Percentiles rank a stretch among this genome's conserved stretches.
These are phyloP conservation scores for Platorchestia sp. DNA, from an alignment of 1,140 invertebrate genomes.

Conservation along the genomic window DNA sequence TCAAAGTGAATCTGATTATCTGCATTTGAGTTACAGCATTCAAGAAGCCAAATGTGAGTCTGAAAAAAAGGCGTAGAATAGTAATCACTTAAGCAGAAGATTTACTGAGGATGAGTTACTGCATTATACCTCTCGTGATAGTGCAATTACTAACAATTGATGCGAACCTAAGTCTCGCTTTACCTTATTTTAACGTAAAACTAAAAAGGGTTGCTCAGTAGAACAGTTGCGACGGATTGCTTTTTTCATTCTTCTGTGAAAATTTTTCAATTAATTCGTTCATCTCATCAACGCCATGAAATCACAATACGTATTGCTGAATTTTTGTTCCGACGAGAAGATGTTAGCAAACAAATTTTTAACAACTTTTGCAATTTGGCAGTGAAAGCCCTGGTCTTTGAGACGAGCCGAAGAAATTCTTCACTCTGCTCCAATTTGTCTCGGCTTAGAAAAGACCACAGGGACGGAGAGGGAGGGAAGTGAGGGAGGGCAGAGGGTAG, in stretches of 20 bases:
- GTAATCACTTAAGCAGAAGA: background rate
- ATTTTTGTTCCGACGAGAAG: background rate
- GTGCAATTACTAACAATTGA: background rate
- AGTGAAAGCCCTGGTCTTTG: background rate
- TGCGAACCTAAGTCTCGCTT: background rate
- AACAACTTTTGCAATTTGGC: background rate
- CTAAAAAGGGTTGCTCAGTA: no score
- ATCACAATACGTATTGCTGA: background rate
- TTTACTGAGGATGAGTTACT: background rate
- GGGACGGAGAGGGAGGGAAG: slow-evolving; percentile 34
- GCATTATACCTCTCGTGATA: background rate
- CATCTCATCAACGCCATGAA: background rate
- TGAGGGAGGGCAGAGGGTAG: slow-evolving; percentile 2
- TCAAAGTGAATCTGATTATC: background rate
- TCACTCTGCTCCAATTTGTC: slow-evolving; percentile 25
- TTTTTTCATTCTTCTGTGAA: background rate
- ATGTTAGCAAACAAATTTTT: background rate
- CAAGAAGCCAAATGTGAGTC: background rate
- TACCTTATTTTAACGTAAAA: no score
- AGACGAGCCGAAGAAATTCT: slow-evolving; percentile 1
- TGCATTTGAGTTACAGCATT: background rate
- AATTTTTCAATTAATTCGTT: background rate
- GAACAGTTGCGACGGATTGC: no score
- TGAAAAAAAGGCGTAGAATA: background rate
- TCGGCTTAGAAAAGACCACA: slow-evolving; percentile 46